Percentiles rank a stretch among this genome's conserved stretches.
Conservation (phyloP, 2,888 invertebrate genomes). For the Brachypterus glaber region DNA sequence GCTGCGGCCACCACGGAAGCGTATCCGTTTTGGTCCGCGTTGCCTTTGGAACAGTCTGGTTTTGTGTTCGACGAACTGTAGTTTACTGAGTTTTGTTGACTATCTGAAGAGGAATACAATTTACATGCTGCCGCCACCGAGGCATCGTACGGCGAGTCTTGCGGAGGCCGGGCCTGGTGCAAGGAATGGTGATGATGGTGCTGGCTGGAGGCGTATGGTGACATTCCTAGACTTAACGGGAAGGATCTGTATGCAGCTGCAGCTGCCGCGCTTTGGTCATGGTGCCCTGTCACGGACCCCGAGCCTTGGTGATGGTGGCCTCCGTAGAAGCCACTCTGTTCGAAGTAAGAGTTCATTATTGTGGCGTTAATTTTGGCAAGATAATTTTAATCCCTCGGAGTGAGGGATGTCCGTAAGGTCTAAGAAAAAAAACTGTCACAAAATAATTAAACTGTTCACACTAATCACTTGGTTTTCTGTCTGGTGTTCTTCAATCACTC, state of each 20-base stretch:
- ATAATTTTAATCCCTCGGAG: slow-evolving; percentile 26
- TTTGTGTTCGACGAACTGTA: slow-evolving; percentile 52
- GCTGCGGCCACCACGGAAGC: slow-evolving; percentile 60
- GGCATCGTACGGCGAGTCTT: slow-evolving; percentile 86
- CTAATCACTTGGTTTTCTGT: slow-evolving; percentile 10
- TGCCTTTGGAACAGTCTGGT: slow-evolving; percentile 66
- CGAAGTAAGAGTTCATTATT: slow-evolving; percentile 92
- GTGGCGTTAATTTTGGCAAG: slow-evolving; percentile 33
- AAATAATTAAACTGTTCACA: slow-evolving; percentile 3
- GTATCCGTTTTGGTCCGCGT: slow-evolving; percentile 51
- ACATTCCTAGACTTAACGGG: slow-evolving; percentile 76
- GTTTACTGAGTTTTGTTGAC: slow-evolving; percentile 49
- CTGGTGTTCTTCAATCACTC: slow-evolving; percentile 18
- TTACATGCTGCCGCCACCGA: slow-evolving; percentile 80
- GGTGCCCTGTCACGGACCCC: slow-evolving; percentile 52
- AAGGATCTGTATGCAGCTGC: slow-evolving; percentile 72
- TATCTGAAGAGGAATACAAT: slow-evolving; percentile 57
- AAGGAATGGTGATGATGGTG: slow-evolving; percentile 66
- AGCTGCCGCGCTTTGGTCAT: slow-evolving; percentile 62
- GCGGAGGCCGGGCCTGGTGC: slow-evolving; percentile 70
- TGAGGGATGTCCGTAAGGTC: slow-evolving; percentile 27
- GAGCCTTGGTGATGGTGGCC: slow-evolving; percentile 77
- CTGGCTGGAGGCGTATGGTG: slow-evolving; percentile 65
- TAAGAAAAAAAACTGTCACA: slow-evolving; percentile 16
- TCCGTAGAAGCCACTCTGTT: slow-evolving; percentile 92